These are phyloP conservation scores for Neofelis nebulosa DNA, from an alignment of 2,113 vertebrate species.

Conservation along the genomic window DNA sequence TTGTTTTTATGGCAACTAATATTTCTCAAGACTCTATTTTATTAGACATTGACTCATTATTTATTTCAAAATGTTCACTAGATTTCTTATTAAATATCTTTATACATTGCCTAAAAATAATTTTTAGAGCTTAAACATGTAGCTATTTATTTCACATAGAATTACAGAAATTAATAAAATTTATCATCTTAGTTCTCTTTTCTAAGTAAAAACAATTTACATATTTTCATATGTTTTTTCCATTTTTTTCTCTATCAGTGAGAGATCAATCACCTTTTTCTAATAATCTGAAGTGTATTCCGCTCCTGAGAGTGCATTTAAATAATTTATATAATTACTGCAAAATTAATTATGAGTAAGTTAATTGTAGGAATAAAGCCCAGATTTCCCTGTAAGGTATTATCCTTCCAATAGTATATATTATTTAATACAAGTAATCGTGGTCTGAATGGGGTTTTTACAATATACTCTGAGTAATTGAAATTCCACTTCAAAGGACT, in stretches of 20 bases:
- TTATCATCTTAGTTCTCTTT: not conserved
- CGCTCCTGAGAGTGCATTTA: constrained; percentile 10
- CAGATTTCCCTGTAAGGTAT: constrained; percentile 72
- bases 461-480: constrained; percentile 68
- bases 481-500: constrained; percentile 75
- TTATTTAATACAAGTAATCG: constrained; percentile 57
- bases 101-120: not conserved
- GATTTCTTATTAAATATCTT: not conserved
- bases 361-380: constrained; percentile 78
- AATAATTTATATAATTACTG: constrained; percentile 44
- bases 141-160: not conserved
- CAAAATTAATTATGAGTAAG: constrained; percentile 79
- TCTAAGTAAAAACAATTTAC: not conserved
- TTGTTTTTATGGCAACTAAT: not conserved
- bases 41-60: not conserved
- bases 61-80: not conserved
- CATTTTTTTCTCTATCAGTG: not conserved
- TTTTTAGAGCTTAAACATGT: constrained; percentile 7
- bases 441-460: constrained; percentile 65
- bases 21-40: not conserved
- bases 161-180: not conserved
- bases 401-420: constrained; percentile 56
- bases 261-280: not conserved
- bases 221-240: not conserved
- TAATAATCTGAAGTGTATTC: constrained; percentile 14